These are phyloP conservation scores for Medauroidea extradentata DNA, from an alignment of 1,140 invertebrate genomes.

Conservation along the genomic window DNA sequence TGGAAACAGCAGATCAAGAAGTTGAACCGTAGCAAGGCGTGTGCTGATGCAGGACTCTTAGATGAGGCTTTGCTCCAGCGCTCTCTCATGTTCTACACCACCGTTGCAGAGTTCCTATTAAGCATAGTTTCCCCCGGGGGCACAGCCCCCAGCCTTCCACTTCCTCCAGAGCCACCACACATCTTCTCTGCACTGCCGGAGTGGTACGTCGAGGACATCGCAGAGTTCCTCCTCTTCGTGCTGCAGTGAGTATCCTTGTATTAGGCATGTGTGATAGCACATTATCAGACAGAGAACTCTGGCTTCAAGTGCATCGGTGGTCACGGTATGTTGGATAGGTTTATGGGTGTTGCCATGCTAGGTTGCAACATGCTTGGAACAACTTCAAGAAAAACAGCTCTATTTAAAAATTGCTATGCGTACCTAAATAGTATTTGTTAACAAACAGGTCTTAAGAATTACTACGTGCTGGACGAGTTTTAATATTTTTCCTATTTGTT, in stretches of 20 bases:
- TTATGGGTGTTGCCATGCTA: too few species aligned
- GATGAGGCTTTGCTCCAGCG: conserved; percentile 74
- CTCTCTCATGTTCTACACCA: conserved; percentile 80
- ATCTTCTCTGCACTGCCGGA: conserved; percentile 88
- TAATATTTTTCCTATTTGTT: too few species aligned
- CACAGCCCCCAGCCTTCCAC: conserved; percentile 46
- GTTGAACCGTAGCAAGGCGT: conserved; percentile 56
- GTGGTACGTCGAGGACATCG: conserved; percentile 95
- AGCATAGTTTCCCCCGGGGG: conserved; percentile 47
- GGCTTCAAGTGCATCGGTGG: too few species aligned
- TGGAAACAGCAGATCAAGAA: conserved; percentile 75
- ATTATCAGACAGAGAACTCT: too few species aligned
- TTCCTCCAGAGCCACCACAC: conserved; percentile 56
- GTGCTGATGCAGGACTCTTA: conserved; percentile 81
- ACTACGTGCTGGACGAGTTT: too few species aligned
- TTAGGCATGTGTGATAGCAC: too few species aligned
- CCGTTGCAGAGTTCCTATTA: conserved; percentile 73
- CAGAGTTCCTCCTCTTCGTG: conserved; percentile 88
- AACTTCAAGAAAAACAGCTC: too few species aligned
- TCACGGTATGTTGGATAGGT: too few species aligned
- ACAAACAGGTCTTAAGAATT: too few species aligned
- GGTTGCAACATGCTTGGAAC: too few species aligned
- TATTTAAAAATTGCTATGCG: too few species aligned
- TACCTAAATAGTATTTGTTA: too few species aligned
- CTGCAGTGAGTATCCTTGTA: conserved; percentile 75